Base-by-base conservation (phyloP, 2,797 vertebrate species). In the Morus bassanus region DNA sequence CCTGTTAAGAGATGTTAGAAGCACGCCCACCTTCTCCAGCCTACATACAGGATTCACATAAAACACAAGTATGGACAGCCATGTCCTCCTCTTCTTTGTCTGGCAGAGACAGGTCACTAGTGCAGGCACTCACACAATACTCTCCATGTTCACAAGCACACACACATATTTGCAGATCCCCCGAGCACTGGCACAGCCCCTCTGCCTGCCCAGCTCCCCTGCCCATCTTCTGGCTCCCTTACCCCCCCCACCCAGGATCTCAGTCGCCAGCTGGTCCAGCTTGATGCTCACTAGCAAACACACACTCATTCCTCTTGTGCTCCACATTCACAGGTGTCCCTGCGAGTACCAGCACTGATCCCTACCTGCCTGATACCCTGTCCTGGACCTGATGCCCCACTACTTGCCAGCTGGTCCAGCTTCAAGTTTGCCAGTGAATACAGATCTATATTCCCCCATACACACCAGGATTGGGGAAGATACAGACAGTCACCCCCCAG, bases 261-360 rank as follows among this genome's bases (percentile, higher is more conserved):
- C 19, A 37, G 7, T 6, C 1, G 0, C 12, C 30, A 46, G 5
- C 7, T 60, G 48, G 21, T 46, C 45, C 31, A 69, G 10, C 14
- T 33, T 56, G 13, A 33, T 4, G 8, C 6, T 75, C 10, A 13
- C 9, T 11, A 37, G 6, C 16, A 31, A 14, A 41, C 0, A 0
- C 21, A n/a, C 8, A 30, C 17, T 77, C 8, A 1, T 53, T 25
- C 21, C 5, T 65, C 28, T 70, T 65, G 22, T 4, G 7, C 30
- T 74, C 25, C 28, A 35, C 28, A 9, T 67, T 82, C 13, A 9
- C 6, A 70, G 35, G 23, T 43, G 8, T 6, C 12, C 19, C 24
- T 10, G 1, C 17, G 19, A 8, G 6, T 53, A 69, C 21, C 18
- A 18, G 13, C 31, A 70, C 0, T 7, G 12, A 37, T 3, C 1